phyloP scores from a whole-genome alignment of 2,797 vertebrate species.

The Chaunax sp. region DNA sequence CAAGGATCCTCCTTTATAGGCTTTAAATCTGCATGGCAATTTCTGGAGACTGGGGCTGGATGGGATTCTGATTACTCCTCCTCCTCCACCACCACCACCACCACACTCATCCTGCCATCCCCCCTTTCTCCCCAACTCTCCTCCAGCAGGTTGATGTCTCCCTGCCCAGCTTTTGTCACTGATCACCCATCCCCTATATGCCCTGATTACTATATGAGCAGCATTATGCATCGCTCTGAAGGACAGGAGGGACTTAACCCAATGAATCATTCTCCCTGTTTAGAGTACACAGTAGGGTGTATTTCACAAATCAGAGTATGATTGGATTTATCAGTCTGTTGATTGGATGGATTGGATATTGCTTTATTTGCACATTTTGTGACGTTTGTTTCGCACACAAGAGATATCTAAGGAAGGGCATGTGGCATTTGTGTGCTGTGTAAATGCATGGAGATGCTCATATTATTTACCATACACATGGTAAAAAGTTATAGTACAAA shows the following conservation, averaged over 20 bases:
- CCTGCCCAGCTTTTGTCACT: conserved; percentile 79
- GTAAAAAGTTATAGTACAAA: conserved; percentile 38
- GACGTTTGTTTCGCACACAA: conserved; percentile 27
- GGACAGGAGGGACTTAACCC: conserved; percentile 71
- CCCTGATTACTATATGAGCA: conserved; percentile 79
- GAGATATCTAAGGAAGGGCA: conserved; percentile 34
- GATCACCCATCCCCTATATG: conserved; percentile 77
- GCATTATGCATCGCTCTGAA: conserved; percentile 79
- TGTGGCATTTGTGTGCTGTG: conserved; percentile 63
- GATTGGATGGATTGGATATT: conserved; percentile 61
- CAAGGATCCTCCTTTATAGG: conserved; percentile 77
- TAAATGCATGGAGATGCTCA: conserved; percentile 57
- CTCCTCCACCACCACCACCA: conserved; percentile 35
- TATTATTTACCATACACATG: conserved; percentile 59
- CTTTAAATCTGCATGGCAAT: conserved; percentile 86
- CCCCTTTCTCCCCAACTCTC: conserved; percentile 35
- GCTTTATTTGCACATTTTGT: conserved; percentile 56
- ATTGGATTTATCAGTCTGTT: conserved; percentile 65
- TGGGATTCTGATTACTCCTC: conserved; percentile 80
- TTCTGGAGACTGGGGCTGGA: conserved; percentile 74
- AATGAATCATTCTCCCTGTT: conserved; percentile 51
- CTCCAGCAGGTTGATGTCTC: conserved; percentile 81
- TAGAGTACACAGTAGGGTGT: conserved; percentile 41
- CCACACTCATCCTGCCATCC: conserved; percentile 36
- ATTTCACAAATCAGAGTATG: conserved; percentile 55